Conservation (phyloP, 2,888 invertebrate genomes). For the Protula sp. region DNA sequence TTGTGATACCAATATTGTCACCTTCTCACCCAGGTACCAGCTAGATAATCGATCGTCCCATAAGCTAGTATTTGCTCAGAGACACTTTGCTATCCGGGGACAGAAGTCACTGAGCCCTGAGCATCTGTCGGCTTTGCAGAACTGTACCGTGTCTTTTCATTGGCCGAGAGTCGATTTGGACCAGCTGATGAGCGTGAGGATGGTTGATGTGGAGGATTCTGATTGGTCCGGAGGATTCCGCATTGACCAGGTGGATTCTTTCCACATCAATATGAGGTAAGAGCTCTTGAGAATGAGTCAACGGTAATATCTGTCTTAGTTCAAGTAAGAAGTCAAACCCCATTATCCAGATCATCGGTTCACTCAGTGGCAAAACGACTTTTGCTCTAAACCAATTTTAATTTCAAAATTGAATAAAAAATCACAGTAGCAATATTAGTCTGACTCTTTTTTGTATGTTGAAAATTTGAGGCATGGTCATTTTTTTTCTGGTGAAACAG, state of each 20-base stretch:
- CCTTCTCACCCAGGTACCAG: conserved; percentile 86
- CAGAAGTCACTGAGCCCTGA: no score
- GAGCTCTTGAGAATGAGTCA: no score
- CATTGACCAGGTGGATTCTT: conserved; percentile 75
- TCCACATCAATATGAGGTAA: conserved; percentile 80
- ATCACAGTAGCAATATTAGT: no score
- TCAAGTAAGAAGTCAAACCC: neutral
- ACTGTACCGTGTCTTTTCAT: conserved; percentile 90
- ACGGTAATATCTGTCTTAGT: neutral
- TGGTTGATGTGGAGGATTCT: conserved; percentile 59
- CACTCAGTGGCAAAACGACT: no score
- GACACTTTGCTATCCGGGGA: conserved; percentile 60
- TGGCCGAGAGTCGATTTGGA: conserved; percentile 91
- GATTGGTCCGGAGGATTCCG: conserved; percentile 88
- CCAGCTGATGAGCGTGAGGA: conserved; percentile 78
- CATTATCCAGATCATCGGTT: no score
- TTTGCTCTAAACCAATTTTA: no score
- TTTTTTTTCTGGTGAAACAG: no score
- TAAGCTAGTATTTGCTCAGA: conserved; percentile 82
- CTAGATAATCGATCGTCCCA: conserved; percentile 78
- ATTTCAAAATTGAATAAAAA: no score
- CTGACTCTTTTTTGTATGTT: no score
- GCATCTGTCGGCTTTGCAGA: conserved; percentile 72
- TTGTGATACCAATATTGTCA: conserved; percentile 83
- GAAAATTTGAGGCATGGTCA: no score